A percentile compares a stretch with the other conserved stretches of the same genome.
Conservation (phyloP, 2,888 invertebrate genomes). For the Tetropium fuscum region DNA sequence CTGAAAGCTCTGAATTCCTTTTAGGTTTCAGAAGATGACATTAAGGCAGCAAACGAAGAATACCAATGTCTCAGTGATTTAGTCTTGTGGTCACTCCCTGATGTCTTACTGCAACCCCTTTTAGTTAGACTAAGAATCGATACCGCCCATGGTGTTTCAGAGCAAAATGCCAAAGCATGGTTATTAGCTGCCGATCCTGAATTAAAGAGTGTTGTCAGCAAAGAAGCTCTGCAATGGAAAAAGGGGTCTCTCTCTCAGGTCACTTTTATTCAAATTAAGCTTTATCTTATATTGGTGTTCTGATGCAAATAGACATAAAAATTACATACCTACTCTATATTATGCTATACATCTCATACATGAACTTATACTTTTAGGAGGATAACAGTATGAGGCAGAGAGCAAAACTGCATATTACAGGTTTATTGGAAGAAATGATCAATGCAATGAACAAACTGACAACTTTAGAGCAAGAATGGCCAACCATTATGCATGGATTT, state of each 20-base stretch:
- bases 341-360: too few species aligned
- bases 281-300: too few species aligned
- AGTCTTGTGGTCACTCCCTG: slow-evolving; percentile 84
- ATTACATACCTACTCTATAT: slow-evolving; percentile 21
- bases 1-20: not conserved
- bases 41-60: slow-evolving; percentile 76
- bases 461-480: slow-evolving; percentile 82
- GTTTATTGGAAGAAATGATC: slow-evolving; percentile 79
- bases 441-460: slow-evolving; percentile 83
- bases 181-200: slow-evolving; percentile 80
- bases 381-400: slow-evolving; percentile 80
- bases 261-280: not conserved
- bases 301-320: too few species aligned
- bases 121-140: slow-evolving; percentile 78
- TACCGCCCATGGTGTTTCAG: slow-evolving; percentile 64
- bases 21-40: slow-evolving; percentile 75
- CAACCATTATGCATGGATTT: slow-evolving; percentile 80
- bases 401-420: slow-evolving; percentile 77
- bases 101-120: slow-evolving; percentile 81
- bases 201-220: slow-evolving; percentile 83
- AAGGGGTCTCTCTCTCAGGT: slow-evolving; percentile 71
- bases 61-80: slow-evolving; percentile 83
- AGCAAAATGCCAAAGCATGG: slow-evolving; percentile 76
- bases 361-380: too few species aligned
- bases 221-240: slow-evolving; percentile 87